Evolutionary conservation across 2,888 invertebrate genomes (phyloP).

Genomic region (Eupithecia subfuscata): DNA sequence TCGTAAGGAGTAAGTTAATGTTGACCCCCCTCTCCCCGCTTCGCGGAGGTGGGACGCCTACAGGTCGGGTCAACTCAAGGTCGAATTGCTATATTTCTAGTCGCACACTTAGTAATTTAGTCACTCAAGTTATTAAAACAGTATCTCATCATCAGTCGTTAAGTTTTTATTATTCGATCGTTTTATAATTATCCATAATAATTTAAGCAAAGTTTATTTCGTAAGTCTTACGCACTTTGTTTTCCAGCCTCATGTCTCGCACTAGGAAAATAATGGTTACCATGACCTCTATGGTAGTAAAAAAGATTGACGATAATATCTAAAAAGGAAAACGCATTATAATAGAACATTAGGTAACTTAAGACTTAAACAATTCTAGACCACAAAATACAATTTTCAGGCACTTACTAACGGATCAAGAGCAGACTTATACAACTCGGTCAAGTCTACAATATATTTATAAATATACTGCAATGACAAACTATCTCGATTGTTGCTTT

Average conservation of each 20-base stretch:
- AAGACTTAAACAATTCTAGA: fast-evolving
- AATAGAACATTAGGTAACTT: neutral
- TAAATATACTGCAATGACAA: neutral
- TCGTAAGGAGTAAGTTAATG: too few relatives aligned
- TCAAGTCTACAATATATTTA: neutral
- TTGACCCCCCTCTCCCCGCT: too few relatives aligned
- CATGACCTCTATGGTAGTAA: neutral
- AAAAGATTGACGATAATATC: neutral
- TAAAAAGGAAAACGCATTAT: neutral
- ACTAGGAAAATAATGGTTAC: neutral
- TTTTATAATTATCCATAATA: too few relatives aligned
- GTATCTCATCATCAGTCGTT: too few relatives aligned
- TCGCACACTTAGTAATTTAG: too few relatives aligned
- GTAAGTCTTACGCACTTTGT: neutral
- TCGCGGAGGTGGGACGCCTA: too few relatives aligned
- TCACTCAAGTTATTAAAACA: too few relatives aligned
- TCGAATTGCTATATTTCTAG: too few relatives aligned
- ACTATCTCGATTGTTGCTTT: neutral
- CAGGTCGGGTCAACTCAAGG: too few relatives aligned
- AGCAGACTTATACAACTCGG: neutral
- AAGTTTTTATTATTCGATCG: too few relatives aligned
- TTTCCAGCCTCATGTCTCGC: neutral
- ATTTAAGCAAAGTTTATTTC: too few relatives aligned
- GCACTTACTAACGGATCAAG: neutral
- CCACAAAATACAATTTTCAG: neutral